Evolutionary conservation across 2,797 vertebrate genomes (phyloP).

Genomic region (Gadopsis bispinosus): DNA sequence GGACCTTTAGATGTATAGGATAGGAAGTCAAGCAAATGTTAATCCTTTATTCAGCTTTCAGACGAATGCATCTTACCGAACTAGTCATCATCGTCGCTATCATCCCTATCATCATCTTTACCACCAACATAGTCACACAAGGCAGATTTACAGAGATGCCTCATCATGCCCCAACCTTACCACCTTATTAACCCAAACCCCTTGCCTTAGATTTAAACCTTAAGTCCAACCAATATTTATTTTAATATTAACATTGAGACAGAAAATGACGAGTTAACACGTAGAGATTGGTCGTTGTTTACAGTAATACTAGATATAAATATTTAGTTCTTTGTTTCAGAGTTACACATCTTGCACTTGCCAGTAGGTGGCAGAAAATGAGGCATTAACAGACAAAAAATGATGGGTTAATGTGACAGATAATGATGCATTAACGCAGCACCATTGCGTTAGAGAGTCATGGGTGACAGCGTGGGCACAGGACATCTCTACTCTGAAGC

Average conservation of each 20-base stretch:
- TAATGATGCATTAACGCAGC: too few species aligned
- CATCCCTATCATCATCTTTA: conserved; percentile 12
- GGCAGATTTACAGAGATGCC: not conserved
- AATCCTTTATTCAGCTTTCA: not conserved
- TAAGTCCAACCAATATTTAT: not conserved
- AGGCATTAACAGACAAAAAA: too few species aligned
- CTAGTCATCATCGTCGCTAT: not conserved
- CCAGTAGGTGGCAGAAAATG: too few species aligned
- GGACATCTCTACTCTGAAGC: too few species aligned
- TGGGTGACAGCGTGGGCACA: too few species aligned
- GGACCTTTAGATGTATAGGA: not conserved
- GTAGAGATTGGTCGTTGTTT: too few species aligned
- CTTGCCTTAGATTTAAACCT: not conserved
- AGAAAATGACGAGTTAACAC: too few species aligned
- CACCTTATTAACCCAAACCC: not conserved
- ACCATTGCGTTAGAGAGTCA: too few species aligned
- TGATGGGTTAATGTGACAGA: too few species aligned
- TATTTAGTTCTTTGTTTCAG: too few species aligned
- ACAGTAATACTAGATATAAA: too few species aligned
- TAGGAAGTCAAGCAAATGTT: not conserved
- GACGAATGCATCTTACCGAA: conserved; percentile 9
- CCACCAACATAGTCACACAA: not conserved
- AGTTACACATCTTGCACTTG: too few species aligned
- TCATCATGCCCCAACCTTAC: not conserved
- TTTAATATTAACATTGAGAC: not conserved